Conservation (phyloP, 2,888 invertebrate genomes). For the Agonum fuliginosum region DNA sequence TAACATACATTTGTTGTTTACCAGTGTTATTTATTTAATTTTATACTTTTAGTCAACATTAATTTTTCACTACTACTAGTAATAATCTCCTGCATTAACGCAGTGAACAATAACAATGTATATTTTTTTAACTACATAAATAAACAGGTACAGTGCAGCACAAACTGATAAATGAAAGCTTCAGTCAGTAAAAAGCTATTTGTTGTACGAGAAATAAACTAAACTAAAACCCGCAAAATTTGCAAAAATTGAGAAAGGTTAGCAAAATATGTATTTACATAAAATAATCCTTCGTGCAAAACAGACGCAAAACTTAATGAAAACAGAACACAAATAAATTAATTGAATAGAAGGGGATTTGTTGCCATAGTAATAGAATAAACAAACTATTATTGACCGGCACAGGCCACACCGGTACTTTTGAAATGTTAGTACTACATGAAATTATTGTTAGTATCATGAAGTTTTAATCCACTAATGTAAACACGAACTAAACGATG, state of each 20-base stretch:
- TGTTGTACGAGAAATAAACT: not conserved
- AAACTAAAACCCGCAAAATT: not conserved
- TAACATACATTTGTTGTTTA: too few species aligned
- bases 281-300: constrained; percentile 12
- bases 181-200: constrained; percentile 15
- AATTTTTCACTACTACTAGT: too few species aligned
- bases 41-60: too few species aligned
- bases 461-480: constrained; percentile 2
- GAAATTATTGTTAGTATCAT: not conserved
- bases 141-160: too few species aligned
- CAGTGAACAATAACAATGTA: too few species aligned
- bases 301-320: constrained; percentile 1
- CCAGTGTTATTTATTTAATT: too few species aligned
- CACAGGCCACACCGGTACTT: not conserved
- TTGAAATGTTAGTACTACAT: not conserved
- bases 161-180: too few species aligned
- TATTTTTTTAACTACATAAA: too few species aligned
- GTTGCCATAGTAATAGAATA: constrained; percentile 8
- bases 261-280: constrained; percentile 12
- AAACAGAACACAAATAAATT: constrained; percentile 22
- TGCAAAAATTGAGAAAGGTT: not conserved
- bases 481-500: not conserved
- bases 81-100: too few species aligned
- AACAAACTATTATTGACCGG: constrained; percentile 15
- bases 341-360: constrained; percentile 6